Conservation (phyloP, 2,113 vertebrate genomes). For the Protobothrops mucrosquamatus region DNA sequence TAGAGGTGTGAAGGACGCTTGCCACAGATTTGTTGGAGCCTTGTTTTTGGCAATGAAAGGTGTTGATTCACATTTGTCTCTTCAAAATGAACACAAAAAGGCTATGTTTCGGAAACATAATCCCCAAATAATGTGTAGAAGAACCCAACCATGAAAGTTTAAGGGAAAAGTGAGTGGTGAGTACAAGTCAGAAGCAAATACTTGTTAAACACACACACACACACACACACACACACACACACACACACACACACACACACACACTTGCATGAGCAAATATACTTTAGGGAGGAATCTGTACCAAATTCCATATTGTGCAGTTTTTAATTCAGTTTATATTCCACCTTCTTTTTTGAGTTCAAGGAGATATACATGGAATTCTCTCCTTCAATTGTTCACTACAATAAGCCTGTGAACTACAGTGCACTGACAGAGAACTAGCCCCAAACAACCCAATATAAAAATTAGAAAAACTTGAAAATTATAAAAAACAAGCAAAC, state of each 20-base stretch:
- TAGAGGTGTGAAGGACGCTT: neutral
- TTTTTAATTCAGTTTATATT: neutral
- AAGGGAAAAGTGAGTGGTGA: neutral
- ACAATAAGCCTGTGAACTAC: neutral
- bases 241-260: too few relatives aligned
- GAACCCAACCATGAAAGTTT: neutral
- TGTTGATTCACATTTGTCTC: neutral
- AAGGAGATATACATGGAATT: neutral
- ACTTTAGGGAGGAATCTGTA: neutral
- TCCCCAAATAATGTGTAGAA: neutral
- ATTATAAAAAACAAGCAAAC: neutral
- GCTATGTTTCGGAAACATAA: neutral
- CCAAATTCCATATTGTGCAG: neutral
- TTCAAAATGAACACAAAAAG: neutral
- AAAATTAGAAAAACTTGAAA: neutral
- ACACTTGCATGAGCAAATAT: neutral
- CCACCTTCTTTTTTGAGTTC: neutral
- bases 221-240: neutral
- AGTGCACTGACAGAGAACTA: neutral
- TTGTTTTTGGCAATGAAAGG: neutral
- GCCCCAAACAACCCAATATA: neutral
- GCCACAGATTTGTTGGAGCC: neutral
- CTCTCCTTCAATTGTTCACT: neutral
- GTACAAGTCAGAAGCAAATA: neutral
- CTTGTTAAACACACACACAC: neutral